A percentile compares a stretch with the other conserved stretches of the same genome.
Conservation (phyloP, 2,797 vertebrate species). For the Neopelma chrysocephalum region DNA sequence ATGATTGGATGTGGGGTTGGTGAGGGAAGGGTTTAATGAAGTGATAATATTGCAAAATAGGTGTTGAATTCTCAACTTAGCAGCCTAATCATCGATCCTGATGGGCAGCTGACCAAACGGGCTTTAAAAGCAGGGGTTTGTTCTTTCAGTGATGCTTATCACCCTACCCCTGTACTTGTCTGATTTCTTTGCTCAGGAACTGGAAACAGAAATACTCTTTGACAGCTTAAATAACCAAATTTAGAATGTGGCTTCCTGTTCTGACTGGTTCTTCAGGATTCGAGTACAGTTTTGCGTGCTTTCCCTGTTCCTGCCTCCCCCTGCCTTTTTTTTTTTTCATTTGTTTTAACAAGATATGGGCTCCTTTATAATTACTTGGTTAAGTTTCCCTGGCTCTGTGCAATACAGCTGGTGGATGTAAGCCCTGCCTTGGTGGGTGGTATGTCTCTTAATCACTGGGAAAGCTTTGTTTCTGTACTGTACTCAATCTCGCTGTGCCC, state of each 20-base stretch:
- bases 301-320: slow-evolving; percentile 41
- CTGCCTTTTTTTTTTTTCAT: not conserved
- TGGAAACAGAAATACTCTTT: slow-evolving; percentile 63
- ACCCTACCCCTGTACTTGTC: not conserved
- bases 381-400: not conserved
- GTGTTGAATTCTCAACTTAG: slow-evolving; percentile 41
- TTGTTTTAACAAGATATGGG: not conserved
- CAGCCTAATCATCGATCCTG: slow-evolving; percentile 34
- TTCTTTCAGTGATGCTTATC: slow-evolving; percentile 51
- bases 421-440: slow-evolving; percentile 26
- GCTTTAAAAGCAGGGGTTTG: slow-evolving; percentile 36
- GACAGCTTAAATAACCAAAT: slow-evolving; percentile 65
- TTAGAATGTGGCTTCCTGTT: slow-evolving; percentile 57
- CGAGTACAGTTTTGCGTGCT: slow-evolving; percentile 36
- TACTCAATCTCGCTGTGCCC: not conserved
- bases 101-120: slow-evolving; percentile 42
- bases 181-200: slow-evolving; percentile 50
- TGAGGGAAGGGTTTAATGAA: slow-evolving; percentile 44
- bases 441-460: not conserved
- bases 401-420: not conserved
- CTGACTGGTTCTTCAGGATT: slow-evolving; percentile 66
- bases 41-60: slow-evolving; percentile 58
- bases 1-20: slow-evolving; percentile 1
- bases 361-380: slow-evolving; percentile 13
- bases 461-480: not conserved